Percentiles rank a stretch among this genome's conserved stretches.
Evolutionary conservation across 2,113 vertebrate genomes (phyloP).

Genomic region (Solenodon paradoxus): DNA sequence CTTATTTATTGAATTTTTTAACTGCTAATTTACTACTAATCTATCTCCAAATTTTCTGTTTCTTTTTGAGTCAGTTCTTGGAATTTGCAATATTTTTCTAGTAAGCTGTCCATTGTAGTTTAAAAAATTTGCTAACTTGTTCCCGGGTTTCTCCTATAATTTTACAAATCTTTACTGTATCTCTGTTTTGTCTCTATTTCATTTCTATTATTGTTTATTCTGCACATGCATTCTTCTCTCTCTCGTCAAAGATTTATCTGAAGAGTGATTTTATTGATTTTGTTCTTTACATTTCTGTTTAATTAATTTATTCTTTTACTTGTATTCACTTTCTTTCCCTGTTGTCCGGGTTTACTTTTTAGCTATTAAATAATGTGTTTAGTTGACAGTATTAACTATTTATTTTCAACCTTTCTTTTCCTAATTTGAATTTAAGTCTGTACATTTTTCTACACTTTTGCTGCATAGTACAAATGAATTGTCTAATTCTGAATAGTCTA

Average conservation of each 20-base stretch:
- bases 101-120: neutral
- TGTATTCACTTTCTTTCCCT: neutral
- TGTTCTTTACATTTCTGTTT: neutral
- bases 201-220: neutral
- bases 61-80: conserved; percentile 6
- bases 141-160: neutral
- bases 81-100: neutral
- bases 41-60: neutral
- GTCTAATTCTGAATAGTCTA: neutral
- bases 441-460: neutral
- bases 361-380: neutral
- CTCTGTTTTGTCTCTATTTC: neutral
- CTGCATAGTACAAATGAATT: neutral
- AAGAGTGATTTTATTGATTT: neutral
- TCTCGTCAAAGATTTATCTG: neutral
- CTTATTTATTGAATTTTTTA: neutral
- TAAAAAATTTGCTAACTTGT: neutral
- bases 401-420: neutral
- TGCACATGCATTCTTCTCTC: neutral
- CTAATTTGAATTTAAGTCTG: neutral
- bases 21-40: neutral
- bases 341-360: neutral
- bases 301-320: neutral
- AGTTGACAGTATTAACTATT: neutral
- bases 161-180: neutral